Evolutionary conservation across 2,888 invertebrate species (phyloP).

Genomic region (Papilio demoleus): DNA sequence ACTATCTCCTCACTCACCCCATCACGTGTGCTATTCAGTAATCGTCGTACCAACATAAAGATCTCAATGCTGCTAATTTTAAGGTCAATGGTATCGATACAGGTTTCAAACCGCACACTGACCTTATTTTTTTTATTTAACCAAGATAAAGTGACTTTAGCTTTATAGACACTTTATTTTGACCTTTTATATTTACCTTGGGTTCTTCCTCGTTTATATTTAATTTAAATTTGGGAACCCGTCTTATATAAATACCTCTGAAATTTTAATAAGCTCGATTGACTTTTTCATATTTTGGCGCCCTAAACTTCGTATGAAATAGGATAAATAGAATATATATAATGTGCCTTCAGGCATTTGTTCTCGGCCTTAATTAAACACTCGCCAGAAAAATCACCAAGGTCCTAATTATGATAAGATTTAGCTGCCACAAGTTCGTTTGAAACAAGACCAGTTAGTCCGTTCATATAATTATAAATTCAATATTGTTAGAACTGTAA

Average conservation of each 20-base stretch:
- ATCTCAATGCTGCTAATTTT: neutral
- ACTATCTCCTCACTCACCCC: conserved; percentile 74
- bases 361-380: neutral
- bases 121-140: neutral
- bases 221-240: neutral
- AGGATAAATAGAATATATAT: neutral
- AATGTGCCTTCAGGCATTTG: conserved; percentile 10
- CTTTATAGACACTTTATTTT: neutral
- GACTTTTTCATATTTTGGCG: neutral
- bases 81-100: neutral
- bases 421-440: neutral
- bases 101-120: neutral
- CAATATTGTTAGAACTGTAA: neutral
- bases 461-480: neutral
- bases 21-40: conserved; percentile 65
- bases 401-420: neutral
- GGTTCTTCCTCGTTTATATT: neutral
- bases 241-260: neutral
- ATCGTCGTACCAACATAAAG: neutral
- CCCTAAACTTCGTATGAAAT: neutral
- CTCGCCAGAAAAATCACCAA: conserved; percentile 1
- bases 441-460: conserved; percentile 2
- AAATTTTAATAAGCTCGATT: neutral
- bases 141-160: neutral
- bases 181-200: neutral